phyloP scores from a whole-genome alignment of 1,140 invertebrate species.

The Ceratina japonica region DNA sequence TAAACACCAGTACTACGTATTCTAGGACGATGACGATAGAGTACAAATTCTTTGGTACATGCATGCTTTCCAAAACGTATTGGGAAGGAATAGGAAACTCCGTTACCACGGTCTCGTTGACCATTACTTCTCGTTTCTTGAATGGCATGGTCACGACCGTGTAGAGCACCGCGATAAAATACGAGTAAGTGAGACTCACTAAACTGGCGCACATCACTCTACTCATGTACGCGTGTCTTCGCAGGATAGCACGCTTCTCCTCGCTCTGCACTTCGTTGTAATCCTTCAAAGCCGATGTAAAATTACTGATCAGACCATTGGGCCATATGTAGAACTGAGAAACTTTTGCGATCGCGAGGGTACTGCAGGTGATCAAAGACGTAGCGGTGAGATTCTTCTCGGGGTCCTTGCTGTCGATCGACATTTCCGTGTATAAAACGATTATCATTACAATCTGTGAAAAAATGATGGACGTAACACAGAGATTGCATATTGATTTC shows the following conservation, averaged over 20 bases:
- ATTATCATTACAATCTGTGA: slow-evolving; percentile 4
- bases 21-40: neutral
- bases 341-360: slow-evolving; percentile 28
- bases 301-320: slow-evolving; percentile 20
- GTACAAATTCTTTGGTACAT: neutral
- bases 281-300: slow-evolving; percentile 30
- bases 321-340: slow-evolving; percentile 10
- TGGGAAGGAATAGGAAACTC: slow-evolving; percentile 28
- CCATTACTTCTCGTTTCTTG: neutral
- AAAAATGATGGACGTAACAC: neutral
- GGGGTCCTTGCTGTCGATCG: slow-evolving; percentile 18
- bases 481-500: no score
- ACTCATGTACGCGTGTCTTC: slow-evolving; percentile 27
- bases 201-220: slow-evolving; percentile 1
- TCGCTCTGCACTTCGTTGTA: slow-evolving; percentile 8
- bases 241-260: slow-evolving; percentile 21
- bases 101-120: neutral
- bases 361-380: slow-evolving; percentile 12
- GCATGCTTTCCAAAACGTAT: neutral
- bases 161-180: neutral
- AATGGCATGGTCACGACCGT: neutral
- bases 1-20: neutral
- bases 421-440: slow-evolving; percentile 6
- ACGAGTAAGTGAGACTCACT: slow-evolving; percentile 37
- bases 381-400: slow-evolving; percentile 19